A percentile compares a stretch with the other conserved stretches of the same genome.
These are phyloP conservation scores for Gryllus longicercus DNA, from an alignment of 2,888 invertebrate genomes.

Conservation along the genomic window DNA sequence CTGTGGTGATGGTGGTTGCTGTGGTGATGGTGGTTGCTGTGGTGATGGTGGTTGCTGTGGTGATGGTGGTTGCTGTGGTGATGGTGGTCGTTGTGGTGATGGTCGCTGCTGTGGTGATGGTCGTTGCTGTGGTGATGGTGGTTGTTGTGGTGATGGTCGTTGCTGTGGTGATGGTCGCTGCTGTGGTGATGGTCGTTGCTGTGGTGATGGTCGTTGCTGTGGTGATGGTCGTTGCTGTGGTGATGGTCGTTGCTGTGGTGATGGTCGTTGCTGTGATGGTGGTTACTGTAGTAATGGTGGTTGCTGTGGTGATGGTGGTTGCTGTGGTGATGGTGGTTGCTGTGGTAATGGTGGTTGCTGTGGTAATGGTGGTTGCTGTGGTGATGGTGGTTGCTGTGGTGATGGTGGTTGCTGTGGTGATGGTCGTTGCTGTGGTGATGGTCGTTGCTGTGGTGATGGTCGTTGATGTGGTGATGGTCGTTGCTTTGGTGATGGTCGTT, in stretches of 20 bases:
- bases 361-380: no score
- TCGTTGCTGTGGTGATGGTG: background rate
- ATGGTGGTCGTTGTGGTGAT: background rate
- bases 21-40: no score
- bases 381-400: background rate
- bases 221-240: background rate
- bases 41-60: no score
- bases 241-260: background rate
- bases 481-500: background rate
- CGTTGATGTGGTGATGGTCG: background rate
- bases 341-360: background rate
- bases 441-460: background rate
- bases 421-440: background rate
- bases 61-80: no score
- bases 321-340: background rate
- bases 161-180: background rate
- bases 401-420: background rate
- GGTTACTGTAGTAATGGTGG: no score
- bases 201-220: background rate
- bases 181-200: background rate
- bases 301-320: background rate
- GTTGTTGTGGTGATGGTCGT: background rate
- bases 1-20: no score
- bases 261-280: background rate
- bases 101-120: background rate